Conservation (phyloP, 2,888 invertebrate genomes). For the Limnephilus rhombicus region DNA sequence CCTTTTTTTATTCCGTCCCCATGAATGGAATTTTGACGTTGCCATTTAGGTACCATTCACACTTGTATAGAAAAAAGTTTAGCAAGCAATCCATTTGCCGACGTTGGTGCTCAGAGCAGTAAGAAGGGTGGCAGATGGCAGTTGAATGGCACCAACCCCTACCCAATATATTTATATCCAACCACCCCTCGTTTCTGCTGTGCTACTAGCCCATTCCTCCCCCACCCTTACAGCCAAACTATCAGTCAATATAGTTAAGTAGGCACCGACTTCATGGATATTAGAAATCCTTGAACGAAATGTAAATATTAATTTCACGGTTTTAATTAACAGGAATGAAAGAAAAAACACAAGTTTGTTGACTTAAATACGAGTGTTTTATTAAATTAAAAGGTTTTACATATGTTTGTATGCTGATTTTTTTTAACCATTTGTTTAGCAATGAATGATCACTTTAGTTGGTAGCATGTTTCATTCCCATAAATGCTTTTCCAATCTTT, state of each 20-base stretch:
- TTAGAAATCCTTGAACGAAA: slow-evolving; percentile 23
- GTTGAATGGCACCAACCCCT: slow-evolving; percentile 42
- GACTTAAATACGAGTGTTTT: not conserved
- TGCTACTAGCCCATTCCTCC: slow-evolving; percentile 22
- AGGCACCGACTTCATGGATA: slow-evolving; percentile 24
- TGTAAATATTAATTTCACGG: slow-evolving; percentile 26
- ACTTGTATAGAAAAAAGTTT: slow-evolving; percentile 47
- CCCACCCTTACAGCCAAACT: slow-evolving; percentile 47
- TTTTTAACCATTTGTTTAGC: not conserved
- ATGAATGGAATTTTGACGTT: not conserved
- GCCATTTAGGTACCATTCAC: slow-evolving; percentile 42
- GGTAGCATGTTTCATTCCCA: not conserved
- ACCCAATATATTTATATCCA: not conserved
- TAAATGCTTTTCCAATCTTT: not conserved
- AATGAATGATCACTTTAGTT: not conserved
- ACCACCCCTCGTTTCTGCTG: not conserved
- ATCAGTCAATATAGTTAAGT: slow-evolving; percentile 33
- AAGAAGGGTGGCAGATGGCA: slow-evolving; percentile 55
- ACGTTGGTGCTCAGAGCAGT: not conserved
- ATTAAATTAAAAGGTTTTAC: not conserved
- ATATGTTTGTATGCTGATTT: not conserved
- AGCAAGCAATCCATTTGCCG: slow-evolving; percentile 55
- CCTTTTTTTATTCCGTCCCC: slow-evolving; percentile 13
- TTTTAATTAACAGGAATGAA: slow-evolving; percentile 39
- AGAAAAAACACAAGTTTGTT: not conserved